A percentile compares a stretch with the other conserved stretches of the same genome.
These are phyloP conservation scores for Myotis myotis DNA, from an alignment of 2,797 vertebrate species.

Conservation along the genomic window DNA sequence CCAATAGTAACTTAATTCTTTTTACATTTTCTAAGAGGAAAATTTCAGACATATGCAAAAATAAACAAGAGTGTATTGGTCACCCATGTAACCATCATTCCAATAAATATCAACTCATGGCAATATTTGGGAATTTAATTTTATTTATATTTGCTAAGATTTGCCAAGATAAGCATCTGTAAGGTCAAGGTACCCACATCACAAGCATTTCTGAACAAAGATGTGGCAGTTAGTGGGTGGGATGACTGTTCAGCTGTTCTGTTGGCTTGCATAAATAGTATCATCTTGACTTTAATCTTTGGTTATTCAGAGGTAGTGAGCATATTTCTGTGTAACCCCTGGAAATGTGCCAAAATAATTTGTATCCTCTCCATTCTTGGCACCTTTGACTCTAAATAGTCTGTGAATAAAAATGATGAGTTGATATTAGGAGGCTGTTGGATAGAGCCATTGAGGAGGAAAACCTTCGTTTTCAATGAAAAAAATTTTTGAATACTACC, in stretches of 20 bases:
- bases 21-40: conserved; percentile 31
- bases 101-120: background rate
- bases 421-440: conserved; percentile 64
- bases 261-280: conserved; percentile 89
- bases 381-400: conserved; percentile 85
- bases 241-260: conserved; percentile 88
- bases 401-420: conserved; percentile 75
- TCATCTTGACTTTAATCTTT: conserved; percentile 89
- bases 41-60: background rate
- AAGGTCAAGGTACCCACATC: conserved; percentile 89
- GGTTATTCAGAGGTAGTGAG: conserved; percentile 87
- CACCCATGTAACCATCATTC: background rate
- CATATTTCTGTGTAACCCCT: conserved; percentile 87
- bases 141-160: conserved; percentile 77
- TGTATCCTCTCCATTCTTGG: conserved; percentile 80
- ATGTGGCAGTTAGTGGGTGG: conserved; percentile 88
- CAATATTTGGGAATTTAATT: conserved; percentile 79
- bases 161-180: conserved; percentile 83
- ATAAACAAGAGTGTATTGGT: background rate
- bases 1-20: conserved; percentile 18
- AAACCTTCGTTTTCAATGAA: background rate
- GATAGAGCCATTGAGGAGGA: conserved; percentile 51
- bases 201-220: conserved; percentile 89
- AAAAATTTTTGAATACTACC: background rate
- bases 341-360: conserved; percentile 84